Conservation (phyloP, 2,888 invertebrate genomes). For the Agriopis aurantiaria region DNA sequence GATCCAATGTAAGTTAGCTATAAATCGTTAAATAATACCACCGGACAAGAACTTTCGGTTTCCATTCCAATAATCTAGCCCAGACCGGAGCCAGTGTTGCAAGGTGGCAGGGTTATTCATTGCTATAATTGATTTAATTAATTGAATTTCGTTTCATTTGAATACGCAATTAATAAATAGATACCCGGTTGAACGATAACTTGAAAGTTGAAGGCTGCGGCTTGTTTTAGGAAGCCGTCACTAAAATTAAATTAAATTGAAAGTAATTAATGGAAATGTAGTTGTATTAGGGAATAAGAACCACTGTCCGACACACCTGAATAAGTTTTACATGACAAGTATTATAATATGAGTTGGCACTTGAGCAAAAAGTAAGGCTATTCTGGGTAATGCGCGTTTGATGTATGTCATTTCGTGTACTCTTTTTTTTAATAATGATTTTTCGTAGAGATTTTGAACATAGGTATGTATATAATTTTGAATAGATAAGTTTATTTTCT, state of each 20-base stretch:
- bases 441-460: too few relatives aligned
- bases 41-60: slow-evolving; percentile 32
- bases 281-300: slow-evolving; percentile 8
- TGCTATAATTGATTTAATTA: slow-evolving; percentile 59
- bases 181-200: slow-evolving; percentile 52
- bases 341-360: background rate
- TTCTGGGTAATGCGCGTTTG: slow-evolving; percentile 8
- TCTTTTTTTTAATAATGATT: background rate
- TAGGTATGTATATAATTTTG: too few relatives aligned
- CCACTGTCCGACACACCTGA: slow-evolving; percentile 11
- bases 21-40: slow-evolving; percentile 25
- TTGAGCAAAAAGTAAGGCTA: background rate
- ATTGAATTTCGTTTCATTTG: slow-evolving; percentile 59
- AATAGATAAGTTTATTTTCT: too few relatives aligned
- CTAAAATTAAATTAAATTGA: slow-evolving; percentile 22
- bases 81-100: slow-evolving; percentile 32
- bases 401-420: background rate
- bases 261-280: slow-evolving; percentile 18
- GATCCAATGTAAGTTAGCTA: background rate
- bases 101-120: slow-evolving; percentile 55
- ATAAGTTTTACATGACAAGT: slow-evolving; percentile 19
- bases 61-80: slow-evolving; percentile 33
- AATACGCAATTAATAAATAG: slow-evolving; percentile 56
- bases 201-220: slow-evolving; percentile 39
- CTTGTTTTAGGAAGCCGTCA: slow-evolving; percentile 28